These are phyloP conservation scores for Discoglossus pictus DNA, from an alignment of 2,797 vertebrate species.

Conservation along the genomic window DNA sequence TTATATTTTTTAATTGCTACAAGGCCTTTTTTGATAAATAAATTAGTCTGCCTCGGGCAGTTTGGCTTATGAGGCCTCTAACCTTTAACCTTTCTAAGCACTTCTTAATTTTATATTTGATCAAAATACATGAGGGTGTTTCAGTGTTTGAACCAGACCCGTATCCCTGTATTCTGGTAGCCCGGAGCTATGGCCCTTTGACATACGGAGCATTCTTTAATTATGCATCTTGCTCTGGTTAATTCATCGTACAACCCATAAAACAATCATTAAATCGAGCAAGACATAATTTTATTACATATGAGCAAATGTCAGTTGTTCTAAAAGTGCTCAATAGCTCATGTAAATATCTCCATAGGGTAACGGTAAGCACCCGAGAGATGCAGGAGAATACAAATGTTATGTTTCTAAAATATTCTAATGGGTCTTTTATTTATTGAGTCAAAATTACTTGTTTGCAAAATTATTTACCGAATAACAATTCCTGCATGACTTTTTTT, in stretches of 20 bases:
- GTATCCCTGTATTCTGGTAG: background rate
- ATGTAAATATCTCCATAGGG: constrained; percentile 13
- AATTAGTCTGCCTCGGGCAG: background rate
- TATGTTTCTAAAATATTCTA: background rate
- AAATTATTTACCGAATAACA: too few species aligned
- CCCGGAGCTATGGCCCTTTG: background rate
- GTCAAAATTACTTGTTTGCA: too few species aligned
- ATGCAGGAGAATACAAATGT: background rate
- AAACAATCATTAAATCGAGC: background rate
- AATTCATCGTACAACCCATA: background rate
- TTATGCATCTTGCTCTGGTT: background rate
- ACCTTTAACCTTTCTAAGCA: background rate
- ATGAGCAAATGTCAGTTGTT: background rate
- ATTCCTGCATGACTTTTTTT: too few species aligned
- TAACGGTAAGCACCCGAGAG: background rate
- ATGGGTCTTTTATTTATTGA: constrained; percentile 1
- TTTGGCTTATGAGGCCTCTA: background rate
- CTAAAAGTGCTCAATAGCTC: constrained; percentile 1
- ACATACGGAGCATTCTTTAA: background rate
- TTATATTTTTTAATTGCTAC: background rate
- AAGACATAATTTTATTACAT: background rate
- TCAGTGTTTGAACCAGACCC: background rate
- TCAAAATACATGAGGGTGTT: background rate
- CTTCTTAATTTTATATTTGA: constrained; percentile 16
- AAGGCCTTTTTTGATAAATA: constrained; percentile 5